Evolutionary conservation across 2,888 invertebrate genomes (phyloP).

Genomic region (Biston stratarius): DNA sequence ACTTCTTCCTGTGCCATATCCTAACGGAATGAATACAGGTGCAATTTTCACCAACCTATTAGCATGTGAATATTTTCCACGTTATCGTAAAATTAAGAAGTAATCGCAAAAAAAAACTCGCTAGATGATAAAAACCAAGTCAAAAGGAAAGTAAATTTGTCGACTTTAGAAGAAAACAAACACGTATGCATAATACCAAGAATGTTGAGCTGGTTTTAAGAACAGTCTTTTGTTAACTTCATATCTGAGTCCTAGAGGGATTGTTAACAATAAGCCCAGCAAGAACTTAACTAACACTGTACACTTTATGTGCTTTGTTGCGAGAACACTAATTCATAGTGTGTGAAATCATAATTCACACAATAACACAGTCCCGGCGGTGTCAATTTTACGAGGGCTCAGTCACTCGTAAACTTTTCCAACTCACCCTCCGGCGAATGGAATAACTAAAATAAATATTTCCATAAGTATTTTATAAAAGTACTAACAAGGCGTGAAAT

Average conservation of each 20-base stretch:
- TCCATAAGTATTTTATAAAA: conserved; percentile 13
- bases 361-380: conserved; percentile 14
- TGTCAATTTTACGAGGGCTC: conserved; percentile 31
- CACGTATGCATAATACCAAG: not conserved
- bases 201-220: not conserved
- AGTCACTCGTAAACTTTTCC: conserved; percentile 27
- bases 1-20: no score
- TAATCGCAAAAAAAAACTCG: no score
- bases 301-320: not conserved
- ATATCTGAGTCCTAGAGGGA: not conserved
- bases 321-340: conserved; percentile 10
- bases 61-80: no score
- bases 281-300: not conserved
- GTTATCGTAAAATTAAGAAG: no score
- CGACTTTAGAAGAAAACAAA: no score
- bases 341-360: conserved; percentile 22
- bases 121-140: no score
- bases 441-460: conserved; percentile 15
- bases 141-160: no score
- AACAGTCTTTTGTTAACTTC: conserved; percentile 5
- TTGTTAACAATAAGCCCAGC: conserved; percentile 2
- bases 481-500: conserved; percentile 12
- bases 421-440: conserved; percentile 15
- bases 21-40: no score
- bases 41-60: no score